phyloP scores from a whole-genome alignment of 2,113 vertebrate genomes.

The Hassar affinis region DNA sequence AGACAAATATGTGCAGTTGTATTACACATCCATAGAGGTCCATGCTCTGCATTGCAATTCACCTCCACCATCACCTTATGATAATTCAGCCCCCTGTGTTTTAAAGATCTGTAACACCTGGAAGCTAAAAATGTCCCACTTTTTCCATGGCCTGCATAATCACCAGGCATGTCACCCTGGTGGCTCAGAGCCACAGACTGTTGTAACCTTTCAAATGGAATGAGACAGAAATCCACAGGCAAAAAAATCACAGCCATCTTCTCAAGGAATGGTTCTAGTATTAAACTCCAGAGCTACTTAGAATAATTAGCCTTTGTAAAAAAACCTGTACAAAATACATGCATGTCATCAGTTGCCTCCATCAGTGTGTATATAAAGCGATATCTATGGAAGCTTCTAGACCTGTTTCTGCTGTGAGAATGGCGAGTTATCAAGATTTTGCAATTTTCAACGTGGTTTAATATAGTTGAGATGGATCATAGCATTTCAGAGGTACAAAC shows the following conservation, averaged over 20 bases:
- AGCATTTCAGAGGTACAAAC: too few relatives aligned
- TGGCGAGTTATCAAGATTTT: too few relatives aligned
- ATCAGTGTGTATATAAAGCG: too few relatives aligned
- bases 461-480: too few relatives aligned
- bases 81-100: constrained; percentile 4
- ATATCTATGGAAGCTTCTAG: too few relatives aligned
- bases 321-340: too few relatives aligned
- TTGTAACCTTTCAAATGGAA: not conserved
- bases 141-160: constrained; percentile 9
- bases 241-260: constrained; percentile 10
- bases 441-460: too few relatives aligned
- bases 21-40: not conserved
- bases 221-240: not conserved
- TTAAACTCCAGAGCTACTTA: not conserved
- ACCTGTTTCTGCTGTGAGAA: too few relatives aligned
- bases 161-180: constrained; percentile 5
- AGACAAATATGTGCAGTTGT: not conserved
- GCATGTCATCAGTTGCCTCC: too few relatives aligned
- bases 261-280: not conserved
- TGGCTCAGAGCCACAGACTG: not conserved
- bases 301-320: too few relatives aligned
- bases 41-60: not conserved
- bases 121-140: constrained; percentile 23
- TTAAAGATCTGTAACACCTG: constrained; percentile 13
- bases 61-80: not conserved